These are phyloP conservation scores for Drosophila yooni DNA, from an alignment of 2,888 invertebrate genomes.

Conservation along the genomic window DNA sequence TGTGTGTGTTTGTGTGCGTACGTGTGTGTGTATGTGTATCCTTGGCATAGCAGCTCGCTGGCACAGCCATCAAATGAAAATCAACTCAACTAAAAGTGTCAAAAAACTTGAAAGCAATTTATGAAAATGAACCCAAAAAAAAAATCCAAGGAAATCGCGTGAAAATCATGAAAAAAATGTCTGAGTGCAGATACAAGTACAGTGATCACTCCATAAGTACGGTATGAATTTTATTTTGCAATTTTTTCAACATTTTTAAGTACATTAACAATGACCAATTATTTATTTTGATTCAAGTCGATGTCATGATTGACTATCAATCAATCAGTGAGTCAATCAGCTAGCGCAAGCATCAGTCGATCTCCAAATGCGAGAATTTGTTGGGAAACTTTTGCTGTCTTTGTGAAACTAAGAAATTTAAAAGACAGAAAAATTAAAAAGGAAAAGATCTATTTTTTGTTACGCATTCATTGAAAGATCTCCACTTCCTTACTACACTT, in stretches of 20 bases:
- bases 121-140: slow-evolving; percentile 66
- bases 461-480: not conserved
- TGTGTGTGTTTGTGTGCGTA: not conserved
- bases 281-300: not conserved
- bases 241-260: not conserved
- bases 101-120: slow-evolving; percentile 72
- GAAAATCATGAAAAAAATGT: not conserved
- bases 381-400: not conserved
- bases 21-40: slow-evolving; percentile 8
- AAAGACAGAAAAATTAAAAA: not conserved
- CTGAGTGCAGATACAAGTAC: not conserved
- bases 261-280: not conserved
- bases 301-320: not conserved
- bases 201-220: not conserved
- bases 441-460: no score
- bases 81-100: slow-evolving; percentile 62
- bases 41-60: slow-evolving; percentile 26
- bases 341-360: not conserved
- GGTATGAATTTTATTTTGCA: not conserved
- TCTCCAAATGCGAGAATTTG: not conserved
- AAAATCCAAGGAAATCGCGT: slow-evolving; percentile 23
- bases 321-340: not conserved
- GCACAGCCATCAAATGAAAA: slow-evolving; percentile 54
- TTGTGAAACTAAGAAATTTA: not conserved
- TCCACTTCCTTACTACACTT: not conserved